phyloP scores from a whole-genome alignment of 2,797 vertebrate genomes.

The Malacoraja senta region DNA sequence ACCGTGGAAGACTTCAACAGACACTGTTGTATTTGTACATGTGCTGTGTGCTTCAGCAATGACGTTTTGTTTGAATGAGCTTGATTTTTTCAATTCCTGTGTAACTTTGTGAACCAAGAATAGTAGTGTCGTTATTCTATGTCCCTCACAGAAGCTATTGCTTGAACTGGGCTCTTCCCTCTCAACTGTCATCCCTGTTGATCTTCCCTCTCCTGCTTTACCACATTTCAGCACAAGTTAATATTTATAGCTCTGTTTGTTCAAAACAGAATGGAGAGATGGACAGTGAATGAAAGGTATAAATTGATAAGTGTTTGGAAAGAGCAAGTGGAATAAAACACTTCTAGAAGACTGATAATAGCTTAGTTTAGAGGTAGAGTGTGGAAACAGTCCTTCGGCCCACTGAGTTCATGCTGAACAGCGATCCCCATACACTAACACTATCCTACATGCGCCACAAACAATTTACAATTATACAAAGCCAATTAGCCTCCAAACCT shows the following conservation, averaged over 20 bases:
- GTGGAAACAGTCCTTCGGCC: no score
- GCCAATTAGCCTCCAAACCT: no score
- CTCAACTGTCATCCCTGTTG: not conserved
- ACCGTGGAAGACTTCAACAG: not conserved
- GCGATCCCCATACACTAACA: no score
- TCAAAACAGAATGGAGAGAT: not conserved
- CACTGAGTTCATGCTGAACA: no score
- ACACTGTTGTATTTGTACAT: not conserved
- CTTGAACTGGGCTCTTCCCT: not conserved
- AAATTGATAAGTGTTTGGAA: not conserved
- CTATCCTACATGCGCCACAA: no score
- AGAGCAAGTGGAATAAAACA: not conserved
- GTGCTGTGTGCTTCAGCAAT: not conserved
- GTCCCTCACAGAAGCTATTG: not conserved
- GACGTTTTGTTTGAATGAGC: not conserved
- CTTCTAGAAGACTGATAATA: not conserved
- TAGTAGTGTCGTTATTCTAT: not conserved
- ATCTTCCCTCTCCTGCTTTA: no score
- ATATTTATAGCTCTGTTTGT: not conserved
- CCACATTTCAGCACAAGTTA: not conserved
- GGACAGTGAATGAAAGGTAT: not conserved
- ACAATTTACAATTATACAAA: no score
- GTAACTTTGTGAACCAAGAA: not conserved
- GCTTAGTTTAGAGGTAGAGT: no score
- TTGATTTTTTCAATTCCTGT: not conserved